phyloP scores from a whole-genome alignment of 2,888 invertebrate species.

The Dicyrtoma fusca region DNA sequence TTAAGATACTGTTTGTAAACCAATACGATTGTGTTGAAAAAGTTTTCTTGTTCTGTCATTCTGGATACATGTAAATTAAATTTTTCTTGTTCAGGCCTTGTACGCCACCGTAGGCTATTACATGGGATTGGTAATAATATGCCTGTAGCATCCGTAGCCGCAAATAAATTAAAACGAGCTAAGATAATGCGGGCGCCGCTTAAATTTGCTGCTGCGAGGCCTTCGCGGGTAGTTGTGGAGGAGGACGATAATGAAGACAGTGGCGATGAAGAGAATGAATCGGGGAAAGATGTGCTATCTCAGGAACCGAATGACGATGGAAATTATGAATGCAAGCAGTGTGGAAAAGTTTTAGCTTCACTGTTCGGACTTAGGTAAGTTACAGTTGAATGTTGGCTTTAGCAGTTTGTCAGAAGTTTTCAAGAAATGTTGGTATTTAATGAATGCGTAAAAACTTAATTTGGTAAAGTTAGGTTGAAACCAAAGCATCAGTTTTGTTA shows the following conservation, averaged over 20 bases:
- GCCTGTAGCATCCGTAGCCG: background rate
- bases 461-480: too few relatives aligned
- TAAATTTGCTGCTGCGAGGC: background rate
- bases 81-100: slow-evolving; percentile 9
- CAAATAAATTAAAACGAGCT: slow-evolving; percentile 11
- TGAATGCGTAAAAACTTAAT: too few relatives aligned
- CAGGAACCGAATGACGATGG: background rate
- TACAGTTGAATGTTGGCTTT: background rate
- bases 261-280: background rate
- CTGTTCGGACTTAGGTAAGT: slow-evolving; percentile 8
- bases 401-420: background rate
- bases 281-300: too few relatives aligned
- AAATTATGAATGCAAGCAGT: slow-evolving; percentile 18
- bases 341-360: slow-evolving; percentile 21
- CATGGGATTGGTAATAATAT: slow-evolving; percentile 16
- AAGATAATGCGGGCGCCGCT: background rate
- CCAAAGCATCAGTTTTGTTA: too few relatives aligned
- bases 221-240: background rate
- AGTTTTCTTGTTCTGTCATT: too few relatives aligned
- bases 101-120: slow-evolving; percentile 22
- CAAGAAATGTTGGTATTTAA: too few relatives aligned
- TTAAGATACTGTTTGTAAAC: background rate
- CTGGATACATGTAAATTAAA: too few relatives aligned
- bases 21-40: background rate
- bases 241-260: slow-evolving; percentile 5